Evolutionary conservation across 2,888 invertebrate genomes (phyloP), one percentile per base, ranked within the genome.

Genomic region (Phanerotoma sp.): DNA sequence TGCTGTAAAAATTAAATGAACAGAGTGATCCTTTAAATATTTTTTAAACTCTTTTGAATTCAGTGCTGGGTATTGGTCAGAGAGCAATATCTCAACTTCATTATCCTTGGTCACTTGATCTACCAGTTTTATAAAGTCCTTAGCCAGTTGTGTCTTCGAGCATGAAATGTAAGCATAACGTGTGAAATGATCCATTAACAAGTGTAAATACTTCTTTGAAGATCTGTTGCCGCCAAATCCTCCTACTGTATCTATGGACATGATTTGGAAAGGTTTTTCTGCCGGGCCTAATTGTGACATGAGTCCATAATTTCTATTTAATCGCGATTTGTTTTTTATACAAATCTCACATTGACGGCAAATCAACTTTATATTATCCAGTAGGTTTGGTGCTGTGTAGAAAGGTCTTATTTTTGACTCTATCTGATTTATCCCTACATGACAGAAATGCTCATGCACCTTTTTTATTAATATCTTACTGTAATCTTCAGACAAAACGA

Each of bases 201-300:
- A 42, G 56, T 71, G 70, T 20, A 70, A 20, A 41, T 68, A 69
- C 61, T 47, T 68, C 60, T 69, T 70, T 57, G 66, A 62, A 6
- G 66, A 66, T 38, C 62, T 50, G 16, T 56, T 47, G 4, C 66
- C 64, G 15, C 64, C 64, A 54, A 71, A 62, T 7, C 69, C 68
- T 25, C 67, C 69, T 35, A 70, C 67, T 5, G 68, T 69, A 45
- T 71, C 69, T 6, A 71, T 52, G 6, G 68, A 67, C 3, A 67
- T 45, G 51, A 70, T 68, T 58, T 70, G 63, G 51, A 65, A 65
- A 5, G 66, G 66, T 25, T 63, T 38, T 37, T 46, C 51, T 6
- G 70, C 67, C 9, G 69, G 68, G 7, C 68, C 68, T 20, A 68
- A 37, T 15, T 68, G 63, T 6, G 66, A 66, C 53, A 68, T 47